These are phyloP conservation scores for Cantharis rustica DNA, from an alignment of 2,888 invertebrate genomes.

Conservation along the genomic window DNA sequence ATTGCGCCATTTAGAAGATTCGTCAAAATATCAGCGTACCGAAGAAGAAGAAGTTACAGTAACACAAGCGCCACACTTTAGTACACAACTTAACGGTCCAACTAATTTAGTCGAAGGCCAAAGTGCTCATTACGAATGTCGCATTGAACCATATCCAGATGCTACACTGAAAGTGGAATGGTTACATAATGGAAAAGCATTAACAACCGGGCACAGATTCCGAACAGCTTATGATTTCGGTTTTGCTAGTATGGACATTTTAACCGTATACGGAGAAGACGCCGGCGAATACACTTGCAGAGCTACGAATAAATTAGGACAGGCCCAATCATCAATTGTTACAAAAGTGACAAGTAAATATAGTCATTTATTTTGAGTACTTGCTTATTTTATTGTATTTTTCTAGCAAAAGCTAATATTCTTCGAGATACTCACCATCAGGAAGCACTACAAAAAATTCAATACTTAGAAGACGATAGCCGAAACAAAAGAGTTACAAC, in stretches of 20 bases:
- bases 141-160: constrained; percentile 92
- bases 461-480: constrained; percentile 86
- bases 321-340: constrained; percentile 80
- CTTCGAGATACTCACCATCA: constrained; percentile 92
- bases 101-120: constrained; percentile 84
- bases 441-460: constrained; percentile 89
- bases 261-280: constrained; percentile 92
- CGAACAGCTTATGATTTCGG: constrained; percentile 96
- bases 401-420: constrained; percentile 78
- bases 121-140: constrained; percentile 90
- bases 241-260: constrained; percentile 93
- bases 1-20: constrained; percentile 84
- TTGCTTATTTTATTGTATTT: constrained; percentile 40
- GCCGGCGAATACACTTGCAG: constrained; percentile 90
- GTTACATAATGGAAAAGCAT: constrained; percentile 90
- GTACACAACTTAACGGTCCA: constrained; percentile 85
- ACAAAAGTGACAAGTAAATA: constrained; percentile 77
- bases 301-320: constrained; percentile 84
- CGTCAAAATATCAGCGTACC: constrained; percentile 75
- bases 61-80: constrained; percentile 83
- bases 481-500: constrained; percentile 72
- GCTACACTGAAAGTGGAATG: constrained; percentile 88
- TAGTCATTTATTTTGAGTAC: background rate
- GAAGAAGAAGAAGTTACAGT: constrained; percentile 82
- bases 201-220: constrained; percentile 88